These are phyloP conservation scores for Amphipyra berbera DNA, from an alignment of 2,888 invertebrate species.

Conservation along the genomic window DNA sequence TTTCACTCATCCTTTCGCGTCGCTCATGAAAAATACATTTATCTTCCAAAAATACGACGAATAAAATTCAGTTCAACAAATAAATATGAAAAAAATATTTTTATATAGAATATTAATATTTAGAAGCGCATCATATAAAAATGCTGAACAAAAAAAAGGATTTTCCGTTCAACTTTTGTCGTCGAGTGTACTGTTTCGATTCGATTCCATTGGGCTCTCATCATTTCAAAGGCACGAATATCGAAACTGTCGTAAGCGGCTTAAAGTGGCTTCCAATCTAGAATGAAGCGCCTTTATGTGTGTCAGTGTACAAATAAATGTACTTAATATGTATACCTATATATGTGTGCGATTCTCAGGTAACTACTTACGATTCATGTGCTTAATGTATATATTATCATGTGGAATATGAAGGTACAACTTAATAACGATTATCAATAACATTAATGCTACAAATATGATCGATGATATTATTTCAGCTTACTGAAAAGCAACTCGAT, in stretches of 20 bases:
- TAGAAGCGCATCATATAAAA: not conserved
- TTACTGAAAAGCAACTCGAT: no score
- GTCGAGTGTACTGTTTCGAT: conserved; percentile 44
- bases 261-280: conserved; percentile 68
- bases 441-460: no score
- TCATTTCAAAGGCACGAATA: conserved; percentile 61
- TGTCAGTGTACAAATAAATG: conserved; percentile 35
- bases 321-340: conserved; percentile 21
- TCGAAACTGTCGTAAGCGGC: conserved; percentile 70
- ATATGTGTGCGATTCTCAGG: conserved; percentile 16
- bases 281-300: conserved; percentile 58
- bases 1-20: not conserved
- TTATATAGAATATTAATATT: no score
- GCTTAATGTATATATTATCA: not conserved
- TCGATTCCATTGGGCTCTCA: conserved; percentile 57
- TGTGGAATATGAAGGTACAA: not conserved
- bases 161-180: conserved; percentile 20
- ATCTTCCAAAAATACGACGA: conserved; percentile 4
- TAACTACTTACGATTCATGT: conserved; percentile 16
- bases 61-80: not conserved
- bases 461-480: no score
- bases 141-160: conserved; percentile 2
- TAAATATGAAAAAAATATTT: not conserved
- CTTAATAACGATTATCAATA: no score
- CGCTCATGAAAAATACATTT: conserved; percentile 9